Conservation (phyloP, 2,113 vertebrate species). For the Montifringilla adamsi region DNA sequence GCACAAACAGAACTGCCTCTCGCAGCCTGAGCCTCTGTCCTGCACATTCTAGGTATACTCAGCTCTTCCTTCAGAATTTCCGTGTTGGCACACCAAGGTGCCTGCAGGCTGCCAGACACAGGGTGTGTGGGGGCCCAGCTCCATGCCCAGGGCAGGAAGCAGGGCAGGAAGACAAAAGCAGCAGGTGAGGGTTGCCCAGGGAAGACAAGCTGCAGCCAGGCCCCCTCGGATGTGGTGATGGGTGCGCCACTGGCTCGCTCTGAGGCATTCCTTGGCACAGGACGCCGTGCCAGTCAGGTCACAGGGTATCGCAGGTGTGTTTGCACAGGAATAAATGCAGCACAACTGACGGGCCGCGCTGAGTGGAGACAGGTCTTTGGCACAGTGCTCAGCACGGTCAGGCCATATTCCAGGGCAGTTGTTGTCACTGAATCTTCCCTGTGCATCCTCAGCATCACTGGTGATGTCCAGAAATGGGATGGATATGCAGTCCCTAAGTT, state of each 20-base stretch:
- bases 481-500: not conserved
- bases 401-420: not conserved
- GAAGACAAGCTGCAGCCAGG: fast-evolving
- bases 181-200: not conserved
- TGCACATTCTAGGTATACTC: fast-evolving
- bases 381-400: fast-evolving
- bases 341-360: fast-evolving
- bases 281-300: fast-evolving
- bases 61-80: not conserved
- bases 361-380: not conserved
- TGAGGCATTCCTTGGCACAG: not conserved
- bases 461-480: not conserved
- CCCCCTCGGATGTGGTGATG: not conserved
- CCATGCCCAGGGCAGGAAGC: fast-evolving
- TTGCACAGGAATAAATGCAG: not conserved
- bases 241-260: fast-evolving
- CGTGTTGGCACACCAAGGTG: fast-evolving
- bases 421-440: not conserved
- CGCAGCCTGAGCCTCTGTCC: not conserved
- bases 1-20: not conserved
- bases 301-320: not conserved
- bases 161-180: not conserved
- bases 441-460: not conserved
- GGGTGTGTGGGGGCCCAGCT: not conserved
- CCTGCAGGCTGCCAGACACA: not conserved